Base-by-base conservation (phyloP, 2,797 vertebrate genomes). In the Selene dorsalis region DNA sequence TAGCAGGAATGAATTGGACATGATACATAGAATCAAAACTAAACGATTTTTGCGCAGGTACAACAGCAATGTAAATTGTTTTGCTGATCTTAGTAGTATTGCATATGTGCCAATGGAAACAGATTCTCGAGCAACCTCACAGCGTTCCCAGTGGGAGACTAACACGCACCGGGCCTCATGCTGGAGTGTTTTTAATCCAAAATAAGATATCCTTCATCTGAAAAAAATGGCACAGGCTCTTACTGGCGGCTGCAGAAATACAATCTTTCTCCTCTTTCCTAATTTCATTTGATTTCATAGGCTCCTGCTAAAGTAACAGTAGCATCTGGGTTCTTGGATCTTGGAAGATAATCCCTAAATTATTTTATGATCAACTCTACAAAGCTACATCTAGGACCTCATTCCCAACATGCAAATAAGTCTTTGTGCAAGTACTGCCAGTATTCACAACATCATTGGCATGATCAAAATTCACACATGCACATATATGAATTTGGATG, bases 1-100 rank as follows among this genome's bases (percentile, higher is more conserved):
- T 84, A 80, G 64, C 63, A 20, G n/a, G 81, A 72, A 58, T 74
- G 80, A 84, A 82, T 80, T 82, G 75, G 74, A 87, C 78, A 73
- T 69, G 43, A 88, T 70, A 55, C 55, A 72, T 30, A 67, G 56
- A 50, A 67, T 73, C 12, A 62, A 47, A 20, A 67, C 58, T 69
- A 69, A 82, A 66, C 48, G 60, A 32, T 35, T 38, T 79, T 80
- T 73, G 17, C 32, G 47, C 17, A 80, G 76, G 76, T 78, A 60
- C 57, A 53, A 3, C 35, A 65, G 61, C 69, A 56, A 68, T 39
- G 57, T 7, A n/a, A 70, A 18, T 64, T 72, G 53, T 64, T 83
- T 67, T 13, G 59, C 55, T 77, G 32, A 85, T 89, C 73, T 75
- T 71, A 89, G 65, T 39, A 69, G 45, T 45, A 61, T 57, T 77